Percentiles rank a stretch among this genome's conserved stretches.
These are phyloP conservation scores for Chironomus riparius DNA, from an alignment of 2,888 invertebrate genomes.

Conservation along the genomic window DNA sequence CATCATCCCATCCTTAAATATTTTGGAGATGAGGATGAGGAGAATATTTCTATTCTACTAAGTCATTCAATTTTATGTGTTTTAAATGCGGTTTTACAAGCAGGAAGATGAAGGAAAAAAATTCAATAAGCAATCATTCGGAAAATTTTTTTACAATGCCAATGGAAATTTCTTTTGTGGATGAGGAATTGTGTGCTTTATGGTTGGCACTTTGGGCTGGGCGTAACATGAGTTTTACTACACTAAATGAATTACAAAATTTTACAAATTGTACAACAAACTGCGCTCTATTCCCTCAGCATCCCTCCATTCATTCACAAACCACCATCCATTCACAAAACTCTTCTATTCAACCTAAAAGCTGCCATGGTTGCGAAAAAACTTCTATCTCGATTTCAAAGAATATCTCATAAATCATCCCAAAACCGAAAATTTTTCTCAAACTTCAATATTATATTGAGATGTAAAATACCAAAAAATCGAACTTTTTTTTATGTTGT, in stretches of 20 bases:
- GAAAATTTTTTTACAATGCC: slow-evolving; percentile 14
- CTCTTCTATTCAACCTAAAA: not conserved
- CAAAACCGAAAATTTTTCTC: not conserved
- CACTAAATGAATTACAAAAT: too few relatives aligned
- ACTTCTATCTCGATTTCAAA: not conserved
- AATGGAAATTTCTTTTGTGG: too few relatives aligned
- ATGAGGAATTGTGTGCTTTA: too few relatives aligned
- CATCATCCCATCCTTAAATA: too few relatives aligned
- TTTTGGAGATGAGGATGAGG: too few relatives aligned
- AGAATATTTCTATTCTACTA: not conserved
- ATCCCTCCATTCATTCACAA: too few relatives aligned
- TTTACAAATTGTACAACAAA: too few relatives aligned
- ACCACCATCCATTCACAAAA: too few relatives aligned
- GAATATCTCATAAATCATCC: slow-evolving; percentile 22
- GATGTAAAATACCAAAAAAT: not conserved
- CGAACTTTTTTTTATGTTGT: slow-evolving; percentile 5
- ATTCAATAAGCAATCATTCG: slow-evolving; percentile 25
- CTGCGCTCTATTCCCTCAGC: too few relatives aligned
- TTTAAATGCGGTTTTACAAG: slow-evolving; percentile 4
- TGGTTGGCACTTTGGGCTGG: too few relatives aligned
- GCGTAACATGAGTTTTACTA: too few relatives aligned
- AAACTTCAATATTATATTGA: not conserved
- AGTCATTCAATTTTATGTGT: slow-evolving; percentile 20
- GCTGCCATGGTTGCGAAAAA: not conserved
- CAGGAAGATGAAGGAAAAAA: slow-evolving; percentile 2